These are phyloP conservation scores for Heliangelus exortis DNA, from an alignment of 2,797 vertebrate genomes.

Conservation along the genomic window DNA sequence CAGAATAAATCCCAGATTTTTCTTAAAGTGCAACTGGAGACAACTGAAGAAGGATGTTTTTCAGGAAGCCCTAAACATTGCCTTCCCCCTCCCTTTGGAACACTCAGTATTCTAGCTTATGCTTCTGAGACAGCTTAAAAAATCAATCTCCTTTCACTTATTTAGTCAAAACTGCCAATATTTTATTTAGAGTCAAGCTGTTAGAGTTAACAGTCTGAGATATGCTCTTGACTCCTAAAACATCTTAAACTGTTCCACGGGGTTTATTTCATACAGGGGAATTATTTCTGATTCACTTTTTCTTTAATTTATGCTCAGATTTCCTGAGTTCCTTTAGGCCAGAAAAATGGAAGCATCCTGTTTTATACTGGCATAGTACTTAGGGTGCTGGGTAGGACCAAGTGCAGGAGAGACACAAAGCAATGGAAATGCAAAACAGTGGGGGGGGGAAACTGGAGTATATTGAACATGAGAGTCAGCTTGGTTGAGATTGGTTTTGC, in stretches of 20 bases:
- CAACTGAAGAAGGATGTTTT: slow-evolving; percentile 3
- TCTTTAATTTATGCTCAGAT: neutral
- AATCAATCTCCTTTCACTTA: neutral
- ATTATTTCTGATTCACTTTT: neutral
- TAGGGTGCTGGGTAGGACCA: neutral
- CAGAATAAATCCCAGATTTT: slow-evolving; percentile 7
- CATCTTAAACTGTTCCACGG: neutral
- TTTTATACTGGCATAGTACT: neutral
- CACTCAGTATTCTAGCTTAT: neutral
- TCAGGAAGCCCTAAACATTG: slow-evolving; percentile 2
- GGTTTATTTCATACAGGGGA: neutral
- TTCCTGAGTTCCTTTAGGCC: neutral
- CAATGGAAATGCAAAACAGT: neutral
- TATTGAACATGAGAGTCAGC: neutral
- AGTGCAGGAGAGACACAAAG: neutral
- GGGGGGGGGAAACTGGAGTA: neutral
- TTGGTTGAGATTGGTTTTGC: neutral
- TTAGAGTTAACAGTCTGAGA: neutral
- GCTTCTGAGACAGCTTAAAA: neutral
- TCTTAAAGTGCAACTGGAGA: neutral
- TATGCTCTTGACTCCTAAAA: neutral
- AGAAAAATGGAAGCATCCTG: neutral
- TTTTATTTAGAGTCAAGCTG: neutral
- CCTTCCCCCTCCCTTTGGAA: neutral
- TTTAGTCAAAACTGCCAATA: neutral